Conservation (phyloP, 2,797 vertebrate species). For the Eutrigla gurnardus region DNA sequence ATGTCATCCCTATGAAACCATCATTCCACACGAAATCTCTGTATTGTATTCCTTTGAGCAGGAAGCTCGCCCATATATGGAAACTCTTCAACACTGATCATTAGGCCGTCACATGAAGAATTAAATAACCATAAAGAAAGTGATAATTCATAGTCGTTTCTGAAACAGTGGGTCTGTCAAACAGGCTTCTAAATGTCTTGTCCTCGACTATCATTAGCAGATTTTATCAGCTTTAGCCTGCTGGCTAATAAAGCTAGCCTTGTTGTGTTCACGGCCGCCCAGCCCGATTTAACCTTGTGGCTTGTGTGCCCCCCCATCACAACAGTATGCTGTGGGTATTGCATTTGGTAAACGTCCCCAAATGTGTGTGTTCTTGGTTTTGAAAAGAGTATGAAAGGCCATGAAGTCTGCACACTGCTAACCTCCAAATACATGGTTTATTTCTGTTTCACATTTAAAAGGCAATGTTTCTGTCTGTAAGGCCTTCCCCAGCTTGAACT, state of each 20-base stretch:
- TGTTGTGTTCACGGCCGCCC: too few relatives aligned
- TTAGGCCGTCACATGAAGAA: not conserved
- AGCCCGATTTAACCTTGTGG: too few relatives aligned
- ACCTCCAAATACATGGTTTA: not conserved
- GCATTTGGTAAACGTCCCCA: not conserved
- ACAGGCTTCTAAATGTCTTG: not conserved
- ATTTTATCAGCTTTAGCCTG: not conserved
- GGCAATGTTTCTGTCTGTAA: not conserved
- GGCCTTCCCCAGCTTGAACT: not conserved
- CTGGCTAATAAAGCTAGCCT: not conserved
- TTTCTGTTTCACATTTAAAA: not conserved
- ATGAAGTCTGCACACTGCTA: not conserved
- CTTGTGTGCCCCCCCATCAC: too few relatives aligned
- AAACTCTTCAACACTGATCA: not conserved
- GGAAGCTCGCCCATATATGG: not conserved
- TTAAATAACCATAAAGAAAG: not conserved
- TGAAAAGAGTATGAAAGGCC: not conserved
- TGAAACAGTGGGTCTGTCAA: not conserved
- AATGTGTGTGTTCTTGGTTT: constrained; percentile 10
- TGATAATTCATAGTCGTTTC: not conserved
- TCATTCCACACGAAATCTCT: constrained; percentile 15
- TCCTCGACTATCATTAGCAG: not conserved
- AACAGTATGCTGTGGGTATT: too few relatives aligned
- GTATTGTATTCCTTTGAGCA: not conserved
- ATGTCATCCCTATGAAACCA: constrained; percentile 3